Base-by-base conservation (phyloP, 2,888 invertebrate genomes). In the Ormyrus labotus region DNA sequence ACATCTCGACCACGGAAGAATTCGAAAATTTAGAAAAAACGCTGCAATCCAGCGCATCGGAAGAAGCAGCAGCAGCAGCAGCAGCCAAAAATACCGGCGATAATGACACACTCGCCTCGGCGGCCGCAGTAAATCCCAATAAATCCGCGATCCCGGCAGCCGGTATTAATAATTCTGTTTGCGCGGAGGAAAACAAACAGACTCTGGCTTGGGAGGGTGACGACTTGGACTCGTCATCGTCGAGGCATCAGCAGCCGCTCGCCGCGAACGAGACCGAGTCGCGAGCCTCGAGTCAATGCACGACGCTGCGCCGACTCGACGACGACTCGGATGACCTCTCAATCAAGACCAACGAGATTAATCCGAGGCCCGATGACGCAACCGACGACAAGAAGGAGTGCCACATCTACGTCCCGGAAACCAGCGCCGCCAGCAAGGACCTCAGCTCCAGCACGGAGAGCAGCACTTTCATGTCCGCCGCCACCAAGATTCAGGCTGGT, bases 401-500 rank as follows among this genome's bases (percentile, higher is more conserved):
- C 81, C 86, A 85, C 60, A 81, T 86, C 34, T 85, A 84, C 50
- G 84, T 84, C 13, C 83, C 86, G 13, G 83, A 83, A 60, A 73
- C 76, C 11, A 65, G 63, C 13, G 8, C 57, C 13, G 8, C 5
- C 5, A 78, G 79, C n/a, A 13, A 79, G 69, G 76, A 80, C 1
- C 6, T 5, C 7, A 50, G 76, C 60, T 57, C 67, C 53, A 72
- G 61, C 3, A 84, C 81, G 5, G 86, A 83, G 45, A 84, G 83
- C 45, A 86, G 85, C 50, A 84, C 85, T 8, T 84, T 87, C n/a
- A 83, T 84, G 60, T 85, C 85, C 5, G 87, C 88, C 2, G 87
- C 84, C 0, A 86, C 86, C 3, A 87, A 86, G 82, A 88, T 88
- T 80, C 89, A 89, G 85, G 88, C 89, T 11, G 86, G 89, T 88